phyloP scores from a whole-genome alignment of 2,888 invertebrate genomes.

The Agrilus cyanescens region DNA sequence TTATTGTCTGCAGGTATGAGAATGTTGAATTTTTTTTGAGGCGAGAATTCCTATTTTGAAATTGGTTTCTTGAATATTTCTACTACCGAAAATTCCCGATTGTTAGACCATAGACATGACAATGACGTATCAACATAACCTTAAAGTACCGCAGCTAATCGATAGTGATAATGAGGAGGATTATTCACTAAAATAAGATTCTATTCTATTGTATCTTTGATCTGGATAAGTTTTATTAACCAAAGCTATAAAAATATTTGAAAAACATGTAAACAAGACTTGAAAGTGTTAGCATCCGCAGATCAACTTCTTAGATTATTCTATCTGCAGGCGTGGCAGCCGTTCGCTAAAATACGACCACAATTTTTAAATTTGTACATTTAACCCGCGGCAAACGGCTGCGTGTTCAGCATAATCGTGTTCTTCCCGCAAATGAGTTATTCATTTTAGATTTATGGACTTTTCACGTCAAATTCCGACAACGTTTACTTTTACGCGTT shows the following conservation, averaged over 20 bases:
- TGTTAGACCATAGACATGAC: too few relatives aligned
- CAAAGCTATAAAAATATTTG: too few relatives aligned
- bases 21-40: too few relatives aligned
- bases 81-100: too few relatives aligned
- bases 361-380: constrained; percentile 32
- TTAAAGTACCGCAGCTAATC: too few relatives aligned
- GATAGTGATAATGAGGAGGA: too few relatives aligned
- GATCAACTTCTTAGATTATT: constrained; percentile 12
- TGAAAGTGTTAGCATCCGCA: constrained; percentile 6
- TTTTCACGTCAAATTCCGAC: constrained; percentile 27
- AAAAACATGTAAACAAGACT: too few relatives aligned
- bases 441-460: constrained; percentile 32
- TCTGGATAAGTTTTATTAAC: too few relatives aligned
- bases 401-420: constrained; percentile 27
- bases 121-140: too few relatives aligned
- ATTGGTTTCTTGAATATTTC: too few relatives aligned
- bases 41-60: too few relatives aligned
- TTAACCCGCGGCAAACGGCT: constrained; percentile 27
- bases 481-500: constrained; percentile 9
- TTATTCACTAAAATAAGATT: constrained; percentile 1
- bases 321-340: constrained; percentile 14
- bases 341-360: constrained; percentile 26
- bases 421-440: constrained; percentile 30
- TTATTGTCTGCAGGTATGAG: too few relatives aligned
- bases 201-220: background rate